Evolutionary conservation across 2,113 vertebrate genomes (phyloP), one percentile per base, ranked within the genome.

Genomic region (Dicerorhinus sumatrensis): DNA sequence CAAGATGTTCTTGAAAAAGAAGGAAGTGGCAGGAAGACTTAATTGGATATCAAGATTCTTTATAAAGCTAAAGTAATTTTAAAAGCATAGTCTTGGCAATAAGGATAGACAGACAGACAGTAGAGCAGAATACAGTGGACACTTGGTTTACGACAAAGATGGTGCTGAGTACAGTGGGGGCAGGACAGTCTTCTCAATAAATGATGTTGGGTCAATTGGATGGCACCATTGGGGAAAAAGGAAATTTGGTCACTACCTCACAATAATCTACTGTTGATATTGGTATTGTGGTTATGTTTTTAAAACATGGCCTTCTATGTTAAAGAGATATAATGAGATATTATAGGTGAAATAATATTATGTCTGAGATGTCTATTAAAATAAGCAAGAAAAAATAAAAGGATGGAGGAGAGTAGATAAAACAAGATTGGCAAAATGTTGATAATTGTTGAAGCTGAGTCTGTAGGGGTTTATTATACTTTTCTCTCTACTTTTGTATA

Each of bases 351-450:
- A 75, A n/a, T 36, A 9, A 20, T 76, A 25, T 3, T 14, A 54
- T 79, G 5, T 27, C 33, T 93, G 58, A 85, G 60, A 86, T 69
- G 63, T 76, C 51, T 21, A 18, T 29, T 63, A 87, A 92, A 94
- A 62, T 85, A 79, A 56, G 33, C 9, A 62, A 56, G 81, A 33
- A 63, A 31, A 51, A 48, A 51, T 63, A 56, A 21, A 23, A 75
- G 56, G 93, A 36, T 48, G 65, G 39, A 82, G 25, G 31, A 72
- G 17, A 91, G 14, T 23, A n/a, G n/a, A 14, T 56, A n/a, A 89
- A 58, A 72, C 36, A 94, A 62, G 39, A 36, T 33, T 39, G 31
- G 92, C 27, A 63, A 90, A 84, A 73, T 84, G n/a, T 54, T 82
- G 29, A 60, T 83, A 21, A 14, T 39, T 84, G 20, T 73, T 17